A percentile compares a stretch with the other conserved stretches of the same genome.
Conservation (phyloP, 2,888 invertebrate species). For the Linnaemya vulpina region DNA sequence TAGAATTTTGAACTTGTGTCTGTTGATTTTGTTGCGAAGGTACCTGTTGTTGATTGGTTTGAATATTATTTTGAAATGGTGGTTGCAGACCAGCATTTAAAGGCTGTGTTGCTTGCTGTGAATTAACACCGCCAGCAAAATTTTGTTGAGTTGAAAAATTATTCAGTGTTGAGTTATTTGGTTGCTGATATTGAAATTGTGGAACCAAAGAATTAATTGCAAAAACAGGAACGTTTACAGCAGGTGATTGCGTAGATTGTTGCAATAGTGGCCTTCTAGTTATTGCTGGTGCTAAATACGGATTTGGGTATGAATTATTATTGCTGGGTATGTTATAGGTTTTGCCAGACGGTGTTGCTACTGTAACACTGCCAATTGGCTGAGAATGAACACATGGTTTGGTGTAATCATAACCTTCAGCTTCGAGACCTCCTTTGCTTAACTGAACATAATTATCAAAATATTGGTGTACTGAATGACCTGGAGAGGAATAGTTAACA, state of each 20-base stretch:
- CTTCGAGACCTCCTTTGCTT: constrained; percentile 65
- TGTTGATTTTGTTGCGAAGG: constrained; percentile 55
- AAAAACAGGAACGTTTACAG: constrained; percentile 59
- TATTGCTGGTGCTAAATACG: constrained; percentile 80
- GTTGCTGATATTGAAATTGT: constrained; percentile 67
- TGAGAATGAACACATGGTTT: constrained; percentile 73
- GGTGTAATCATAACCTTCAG: constrained; percentile 78
- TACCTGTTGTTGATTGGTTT: constrained; percentile 59
- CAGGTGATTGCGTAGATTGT: constrained; percentile 43
- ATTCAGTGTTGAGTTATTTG: constrained; percentile 42
- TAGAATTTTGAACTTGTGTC: constrained; percentile 36
- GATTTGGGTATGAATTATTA: constrained; percentile 78
- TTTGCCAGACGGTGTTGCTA: constrained; percentile 79
- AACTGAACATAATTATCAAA: constrained; percentile 78
- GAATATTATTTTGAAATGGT: constrained; percentile 73
- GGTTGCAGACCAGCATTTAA: constrained; percentile 72
- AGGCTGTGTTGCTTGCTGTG: constrained; percentile 54
- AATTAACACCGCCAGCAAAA: constrained; percentile 18
- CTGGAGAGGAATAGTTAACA: constrained; percentile 77
- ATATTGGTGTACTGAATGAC: constrained; percentile 77
- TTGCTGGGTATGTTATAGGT: constrained; percentile 79
- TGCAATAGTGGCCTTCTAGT: constrained; percentile 75
- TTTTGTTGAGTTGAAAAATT: constrained; percentile 53
- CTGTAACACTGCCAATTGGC: constrained; percentile 76
- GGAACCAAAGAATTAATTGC: constrained; percentile 74